phyloP scores from a whole-genome alignment of 2,888 invertebrate species.

The Orthonevra nobilis region DNA sequence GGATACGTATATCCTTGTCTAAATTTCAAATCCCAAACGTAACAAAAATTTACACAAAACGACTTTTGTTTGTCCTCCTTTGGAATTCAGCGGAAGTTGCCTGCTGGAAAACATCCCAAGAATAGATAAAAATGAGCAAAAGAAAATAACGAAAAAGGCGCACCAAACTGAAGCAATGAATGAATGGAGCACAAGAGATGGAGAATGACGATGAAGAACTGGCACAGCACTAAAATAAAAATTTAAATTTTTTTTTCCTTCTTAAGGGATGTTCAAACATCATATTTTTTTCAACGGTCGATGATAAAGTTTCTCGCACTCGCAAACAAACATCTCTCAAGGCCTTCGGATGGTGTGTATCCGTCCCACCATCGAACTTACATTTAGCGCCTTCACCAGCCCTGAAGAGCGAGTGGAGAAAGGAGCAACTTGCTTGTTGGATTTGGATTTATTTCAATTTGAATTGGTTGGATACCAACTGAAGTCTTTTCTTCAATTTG shows the following conservation, averaged over 20 bases:
- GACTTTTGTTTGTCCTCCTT: constrained; percentile 45
- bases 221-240: constrained; percentile 41
- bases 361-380: not conserved
- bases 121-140: constrained; percentile 27
- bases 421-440: not conserved
- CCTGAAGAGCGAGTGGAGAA: not conserved
- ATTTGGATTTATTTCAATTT: too few relatives aligned
- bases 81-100: constrained; percentile 20
- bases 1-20: constrained; percentile 1
- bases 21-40: constrained; percentile 28
- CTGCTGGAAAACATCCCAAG: constrained; percentile 29
- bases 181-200: too few relatives aligned
- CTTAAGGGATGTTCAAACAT: constrained; percentile 47
- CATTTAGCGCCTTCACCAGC: not conserved
- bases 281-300: constrained; percentile 27
- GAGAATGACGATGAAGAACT: not conserved
- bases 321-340: constrained; percentile 11
- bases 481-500: constrained; percentile 43
- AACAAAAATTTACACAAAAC: constrained; percentile 25
- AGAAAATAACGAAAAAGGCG: not conserved
- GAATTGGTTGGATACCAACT: not conserved
- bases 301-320: constrained; percentile 23
- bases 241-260: constrained; percentile 64
- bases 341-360: constrained; percentile 4
- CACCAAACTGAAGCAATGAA: too few relatives aligned